Evolutionary conservation across 1,140 invertebrate genomes (phyloP).

Genomic region (Drosophila santomea): DNA sequence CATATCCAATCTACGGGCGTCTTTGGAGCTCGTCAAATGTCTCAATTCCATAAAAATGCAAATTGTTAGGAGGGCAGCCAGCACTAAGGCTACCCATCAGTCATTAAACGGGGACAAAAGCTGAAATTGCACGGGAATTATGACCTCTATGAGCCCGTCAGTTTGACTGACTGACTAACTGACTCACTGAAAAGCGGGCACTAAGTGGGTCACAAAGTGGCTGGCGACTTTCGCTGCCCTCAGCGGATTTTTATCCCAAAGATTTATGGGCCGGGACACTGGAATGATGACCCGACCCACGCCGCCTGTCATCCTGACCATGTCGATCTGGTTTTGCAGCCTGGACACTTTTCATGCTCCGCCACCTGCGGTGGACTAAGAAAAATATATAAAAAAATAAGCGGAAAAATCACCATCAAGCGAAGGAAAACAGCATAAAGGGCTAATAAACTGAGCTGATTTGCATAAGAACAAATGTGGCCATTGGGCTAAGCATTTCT

Average conservation of each 20-base stretch:
- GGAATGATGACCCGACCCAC: slow-evolving; percentile 71
- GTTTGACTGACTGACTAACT: background rate
- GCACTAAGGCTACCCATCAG: slow-evolving; percentile 63
- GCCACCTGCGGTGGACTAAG: slow-evolving; percentile 66
- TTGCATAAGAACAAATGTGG: slow-evolving; percentile 73
- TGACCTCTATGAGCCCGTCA: slow-evolving; percentile 70
- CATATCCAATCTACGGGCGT: slow-evolving; percentile 47
- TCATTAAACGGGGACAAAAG: slow-evolving; percentile 56
- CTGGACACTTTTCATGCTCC: slow-evolving; percentile 74
- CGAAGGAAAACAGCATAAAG: slow-evolving; percentile 35
- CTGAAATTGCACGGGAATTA: slow-evolving; percentile 72
- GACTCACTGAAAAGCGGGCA: background rate
- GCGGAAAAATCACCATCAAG: slow-evolving; percentile 11
- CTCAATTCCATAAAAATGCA: slow-evolving; percentile 81
- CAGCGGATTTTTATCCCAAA: slow-evolving; percentile 74
- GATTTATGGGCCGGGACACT: slow-evolving; percentile 79
- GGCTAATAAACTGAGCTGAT: slow-evolving; percentile 77
- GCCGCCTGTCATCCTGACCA: slow-evolving; percentile 11
- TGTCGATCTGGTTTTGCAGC: slow-evolving; percentile 58
- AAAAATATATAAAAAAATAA: slow-evolving; percentile 30
- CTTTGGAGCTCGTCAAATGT: slow-evolving; percentile 68
- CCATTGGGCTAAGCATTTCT: slow-evolving; percentile 59
- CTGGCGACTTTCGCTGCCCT: slow-evolving; percentile 47
- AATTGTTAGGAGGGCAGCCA: slow-evolving; percentile 50
- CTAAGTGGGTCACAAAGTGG: slow-evolving; percentile 44